Evolutionary conservation across 2,113 vertebrate genomes (phyloP), one percentile per base, ranked within the genome.

Genomic region (Narcine bancroftii): DNA sequence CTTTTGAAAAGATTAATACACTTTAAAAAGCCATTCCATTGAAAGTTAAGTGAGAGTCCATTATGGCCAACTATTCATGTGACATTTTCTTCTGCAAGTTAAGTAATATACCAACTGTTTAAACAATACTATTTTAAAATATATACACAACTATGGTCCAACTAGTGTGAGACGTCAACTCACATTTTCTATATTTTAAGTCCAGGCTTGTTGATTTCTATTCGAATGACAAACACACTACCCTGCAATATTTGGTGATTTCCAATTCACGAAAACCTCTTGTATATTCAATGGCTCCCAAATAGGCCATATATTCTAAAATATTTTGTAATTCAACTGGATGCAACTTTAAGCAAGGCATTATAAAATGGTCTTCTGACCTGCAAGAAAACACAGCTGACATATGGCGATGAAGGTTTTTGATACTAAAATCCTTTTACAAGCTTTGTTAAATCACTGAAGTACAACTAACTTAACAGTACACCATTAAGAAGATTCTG

Each of bases 401-500:
- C 65, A 69, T 66, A 91, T 71, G 89, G 42, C 66, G 13, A 69
- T 26, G 87, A 69, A 66, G 10, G 63, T 91, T 65, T 24, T 91
- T 91, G 66, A 60, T 33, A 66, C 65, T 91, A 91, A 91, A 91
- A 47, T 66, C 65, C 63, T 87, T 63, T 42, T 60, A 89, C 56
- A 63, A 4, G 39, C 39, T 39, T 60, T 89, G 87, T 91, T 42
- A 91, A 71, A 91, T 71, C 39, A 47, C 36, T 26, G 39, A 66
- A 42, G 65, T 45, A 29, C n/a, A 45, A 71, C 63, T 91, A 69
- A 91, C 71, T 91, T 65, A 91, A 66, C 21, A 45, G 65, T 69
- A 42, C 56, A 91, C 65, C 45, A 66, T 71, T 91, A 91, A 91
- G 50, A 92, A 87, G 45, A 36, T 92, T 92, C 66, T 92, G 89